Evolutionary conservation across 2,888 invertebrate species (phyloP).

Genomic region (Cordilura impudica): DNA sequence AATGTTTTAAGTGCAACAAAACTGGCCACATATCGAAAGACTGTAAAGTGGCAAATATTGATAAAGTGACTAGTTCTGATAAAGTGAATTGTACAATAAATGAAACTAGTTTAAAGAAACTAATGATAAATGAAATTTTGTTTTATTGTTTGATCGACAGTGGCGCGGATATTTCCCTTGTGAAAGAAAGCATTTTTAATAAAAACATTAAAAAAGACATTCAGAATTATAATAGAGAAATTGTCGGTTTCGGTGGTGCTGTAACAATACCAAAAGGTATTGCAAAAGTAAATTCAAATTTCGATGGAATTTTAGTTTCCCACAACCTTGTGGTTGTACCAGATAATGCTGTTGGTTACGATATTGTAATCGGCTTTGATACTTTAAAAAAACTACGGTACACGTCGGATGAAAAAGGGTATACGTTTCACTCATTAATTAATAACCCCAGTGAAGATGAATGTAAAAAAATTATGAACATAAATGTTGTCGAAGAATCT

Average conservation of each 20-base stretch:
- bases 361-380: too few species aligned
- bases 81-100: slow-evolving; percentile 10
- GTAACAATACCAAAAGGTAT: slow-evolving; percentile 17
- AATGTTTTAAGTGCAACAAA: too few species aligned
- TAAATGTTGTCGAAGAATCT: slow-evolving; percentile 4
- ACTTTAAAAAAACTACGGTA: neutral
- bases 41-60: slow-evolving; percentile 7
- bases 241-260: slow-evolving; percentile 26
- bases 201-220: neutral
- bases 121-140: slow-evolving; percentile 7
- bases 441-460: too few species aligned
- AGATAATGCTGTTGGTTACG: too few species aligned
- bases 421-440: too few species aligned
- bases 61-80: too few species aligned
- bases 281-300: slow-evolving; percentile 4
- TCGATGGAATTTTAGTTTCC: too few species aligned
- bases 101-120: slow-evolving; percentile 24
- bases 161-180: slow-evolving; percentile 27
- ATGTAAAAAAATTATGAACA: slow-evolving; percentile 33
- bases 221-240: slow-evolving; percentile 11
- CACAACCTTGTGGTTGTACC: too few species aligned
- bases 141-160: slow-evolving; percentile 38
- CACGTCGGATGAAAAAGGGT: too few species aligned
- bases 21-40: slow-evolving; percentile 31
- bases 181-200: slow-evolving; percentile 3